phyloP scores from a whole-genome alignment of 2,113 vertebrate species.

The Dicerorhinus sumatrensis region DNA sequence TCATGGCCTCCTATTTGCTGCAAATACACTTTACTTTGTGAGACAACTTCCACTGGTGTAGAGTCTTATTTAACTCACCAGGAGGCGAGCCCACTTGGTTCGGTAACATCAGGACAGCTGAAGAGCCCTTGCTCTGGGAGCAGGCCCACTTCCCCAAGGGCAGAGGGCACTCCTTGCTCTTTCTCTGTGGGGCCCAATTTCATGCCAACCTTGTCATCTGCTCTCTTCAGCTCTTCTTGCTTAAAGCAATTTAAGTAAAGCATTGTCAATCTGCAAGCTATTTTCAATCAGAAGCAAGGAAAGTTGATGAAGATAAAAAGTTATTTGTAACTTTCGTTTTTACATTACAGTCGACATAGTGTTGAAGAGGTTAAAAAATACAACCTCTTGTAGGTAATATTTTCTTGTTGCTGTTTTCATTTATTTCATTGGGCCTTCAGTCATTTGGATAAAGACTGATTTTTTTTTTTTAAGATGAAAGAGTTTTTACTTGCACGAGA shows the following conservation, averaged over 20 bases:
- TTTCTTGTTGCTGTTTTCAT: background rate
- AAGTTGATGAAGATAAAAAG: background rate
- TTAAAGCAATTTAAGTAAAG: background rate
- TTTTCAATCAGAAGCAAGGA: background rate
- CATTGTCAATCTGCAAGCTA: background rate
- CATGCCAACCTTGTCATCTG: rapidly evolving
- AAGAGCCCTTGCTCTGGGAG: rapidly evolving
- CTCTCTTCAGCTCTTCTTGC: too few species aligned
- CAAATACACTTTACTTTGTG: too few species aligned
- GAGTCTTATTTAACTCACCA: too few species aligned
- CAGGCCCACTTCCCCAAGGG: too few species aligned
- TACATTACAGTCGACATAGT: background rate
- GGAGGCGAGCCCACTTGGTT: too few species aligned
- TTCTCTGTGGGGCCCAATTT: background rate
- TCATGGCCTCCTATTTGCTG: too few species aligned
- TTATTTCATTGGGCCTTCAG: background rate
- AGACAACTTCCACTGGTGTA: too few species aligned
- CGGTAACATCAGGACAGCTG: background rate
- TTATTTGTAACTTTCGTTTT: background rate
- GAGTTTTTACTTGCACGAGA: background rate
- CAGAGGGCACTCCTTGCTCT: too few species aligned
- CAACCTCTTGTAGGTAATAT: background rate
- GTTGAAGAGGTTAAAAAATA: background rate
- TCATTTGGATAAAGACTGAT: background rate
- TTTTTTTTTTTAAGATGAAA: background rate